phyloP scores from a whole-genome alignment of 2,888 invertebrate genomes.

The Spisula solida region DNA sequence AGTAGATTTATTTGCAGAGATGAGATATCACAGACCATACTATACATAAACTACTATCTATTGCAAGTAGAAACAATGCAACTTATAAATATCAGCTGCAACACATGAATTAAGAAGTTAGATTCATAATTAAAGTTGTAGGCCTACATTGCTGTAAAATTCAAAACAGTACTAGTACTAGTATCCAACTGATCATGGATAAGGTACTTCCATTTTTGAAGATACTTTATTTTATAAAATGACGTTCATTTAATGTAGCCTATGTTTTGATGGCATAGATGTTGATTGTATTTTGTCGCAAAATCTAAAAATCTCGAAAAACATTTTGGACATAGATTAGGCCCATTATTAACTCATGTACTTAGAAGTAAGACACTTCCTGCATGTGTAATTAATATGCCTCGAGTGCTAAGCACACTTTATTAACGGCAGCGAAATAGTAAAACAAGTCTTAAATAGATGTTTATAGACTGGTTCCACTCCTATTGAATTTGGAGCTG shows the following conservation, averaged over 20 bases:
- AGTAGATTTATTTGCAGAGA: constrained; percentile 63
- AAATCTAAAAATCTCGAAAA: background rate
- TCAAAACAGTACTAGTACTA: background rate
- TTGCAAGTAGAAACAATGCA: constrained; percentile 42
- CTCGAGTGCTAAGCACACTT: background rate
- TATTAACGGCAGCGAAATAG: background rate
- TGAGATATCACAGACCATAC: constrained; percentile 64
- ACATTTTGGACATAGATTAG: background rate
- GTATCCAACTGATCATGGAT: background rate
- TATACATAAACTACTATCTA: constrained; percentile 50
- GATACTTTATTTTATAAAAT: too few relatives aligned
- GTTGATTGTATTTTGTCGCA: background rate
- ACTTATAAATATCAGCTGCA: constrained; percentile 19
- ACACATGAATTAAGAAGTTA: background rate
- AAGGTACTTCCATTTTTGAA: background rate
- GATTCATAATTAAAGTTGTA: background rate
- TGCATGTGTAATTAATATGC: background rate
- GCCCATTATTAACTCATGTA: background rate
- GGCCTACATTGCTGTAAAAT: background rate
- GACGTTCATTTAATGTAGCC: background rate
- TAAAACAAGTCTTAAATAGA: background rate
- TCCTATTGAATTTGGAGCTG: background rate
- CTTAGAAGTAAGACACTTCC: background rate
- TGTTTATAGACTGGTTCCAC: background rate
- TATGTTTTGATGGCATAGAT: background rate